Conservation (phyloP, 1,140 invertebrate species). For the Thaumatotibia leucotreta region DNA sequence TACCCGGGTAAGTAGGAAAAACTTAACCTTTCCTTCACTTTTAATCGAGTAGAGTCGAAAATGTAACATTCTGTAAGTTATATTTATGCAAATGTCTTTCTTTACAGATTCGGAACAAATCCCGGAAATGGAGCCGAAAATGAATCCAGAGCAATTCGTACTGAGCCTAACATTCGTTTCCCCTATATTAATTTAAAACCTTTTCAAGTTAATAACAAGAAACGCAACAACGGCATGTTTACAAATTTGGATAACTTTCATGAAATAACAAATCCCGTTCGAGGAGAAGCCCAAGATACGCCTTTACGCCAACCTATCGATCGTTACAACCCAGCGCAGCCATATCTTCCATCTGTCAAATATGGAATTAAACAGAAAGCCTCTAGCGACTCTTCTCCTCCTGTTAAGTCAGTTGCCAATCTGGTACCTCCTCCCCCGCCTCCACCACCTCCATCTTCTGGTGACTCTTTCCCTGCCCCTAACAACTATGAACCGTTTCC, state of each 20-base stretch:
- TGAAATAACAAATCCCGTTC: slow-evolving; percentile 55
- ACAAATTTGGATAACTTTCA: slow-evolving; percentile 58
- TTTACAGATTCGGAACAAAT: slow-evolving; percentile 54
- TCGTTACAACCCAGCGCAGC: slow-evolving; percentile 71
- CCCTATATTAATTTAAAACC: slow-evolving; percentile 66
- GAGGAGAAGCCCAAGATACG: slow-evolving; percentile 65
- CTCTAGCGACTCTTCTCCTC: slow-evolving; percentile 29
- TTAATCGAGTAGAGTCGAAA: not conserved
- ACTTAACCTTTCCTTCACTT: not conserved
- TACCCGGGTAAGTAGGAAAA: slow-evolving; percentile 53
- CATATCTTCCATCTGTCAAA: slow-evolving; percentile 58
- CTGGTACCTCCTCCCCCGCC: slow-evolving; percentile 59
- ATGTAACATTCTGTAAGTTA: not conserved
- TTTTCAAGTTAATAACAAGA: slow-evolving; percentile 60
- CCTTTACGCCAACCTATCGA: slow-evolving; percentile 47
- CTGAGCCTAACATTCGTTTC: slow-evolving; percentile 58
- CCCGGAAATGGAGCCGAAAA: slow-evolving; percentile 64
- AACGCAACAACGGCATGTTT: slow-evolving; percentile 37
- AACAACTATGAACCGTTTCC: slow-evolving; percentile 63
- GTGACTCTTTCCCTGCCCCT: slow-evolving; percentile 48
- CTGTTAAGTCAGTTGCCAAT: slow-evolving; percentile 44
- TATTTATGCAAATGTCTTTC: not conserved
- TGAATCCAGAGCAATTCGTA: slow-evolving; percentile 66
- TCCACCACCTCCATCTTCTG: slow-evolving; percentile 38
- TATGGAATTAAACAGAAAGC: slow-evolving; percentile 52